Evolutionary conservation across 2,797 vertebrate species (phyloP).

Genomic region (Cyprinodon diabolis): DNA sequence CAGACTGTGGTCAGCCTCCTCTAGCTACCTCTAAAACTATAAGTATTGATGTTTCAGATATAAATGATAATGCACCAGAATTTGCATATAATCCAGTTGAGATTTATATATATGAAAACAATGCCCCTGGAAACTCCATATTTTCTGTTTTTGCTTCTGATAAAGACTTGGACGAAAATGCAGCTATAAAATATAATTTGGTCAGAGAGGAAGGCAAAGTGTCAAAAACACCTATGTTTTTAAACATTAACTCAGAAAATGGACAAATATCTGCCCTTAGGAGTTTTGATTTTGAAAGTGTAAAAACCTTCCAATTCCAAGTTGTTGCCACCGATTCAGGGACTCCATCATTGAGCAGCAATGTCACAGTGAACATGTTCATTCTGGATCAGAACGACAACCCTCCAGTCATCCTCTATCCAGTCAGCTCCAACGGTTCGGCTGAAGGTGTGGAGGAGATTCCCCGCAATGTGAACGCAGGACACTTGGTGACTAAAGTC

Average conservation of each 20-base stretch:
- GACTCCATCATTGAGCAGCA: too few species aligned
- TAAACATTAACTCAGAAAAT: conserved; percentile 76
- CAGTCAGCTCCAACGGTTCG: too few species aligned
- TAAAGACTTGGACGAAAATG: conserved; percentile 66
- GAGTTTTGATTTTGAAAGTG: not conserved
- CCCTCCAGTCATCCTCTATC: too few species aligned
- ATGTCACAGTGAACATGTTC: too few species aligned
- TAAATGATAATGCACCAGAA: conserved; percentile 66
- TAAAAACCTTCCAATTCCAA: conserved; percentile 60
- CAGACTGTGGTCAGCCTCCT: conserved; percentile 77
- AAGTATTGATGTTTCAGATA: conserved; percentile 61
- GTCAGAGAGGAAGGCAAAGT: conserved; percentile 14
- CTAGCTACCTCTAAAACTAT: conserved; percentile 67
- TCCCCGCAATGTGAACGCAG: too few species aligned
- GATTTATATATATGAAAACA: conserved; percentile 74
- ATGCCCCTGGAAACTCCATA: conserved; percentile 57
- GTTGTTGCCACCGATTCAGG: conserved; percentile 52
- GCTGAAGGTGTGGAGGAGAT: too few species aligned
- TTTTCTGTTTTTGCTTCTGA: conserved; percentile 69
- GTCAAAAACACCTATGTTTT: conserved; percentile 33
- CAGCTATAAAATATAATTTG: conserved; percentile 58
- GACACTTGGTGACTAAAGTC: too few species aligned
- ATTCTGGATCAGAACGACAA: too few species aligned
- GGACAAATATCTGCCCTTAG: conserved; percentile 43
- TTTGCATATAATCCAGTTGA: conserved; percentile 18